Evolutionary conservation across 1,140 invertebrate species (phyloP).

Genomic region (Pemphigus obesinymphae): DNA sequence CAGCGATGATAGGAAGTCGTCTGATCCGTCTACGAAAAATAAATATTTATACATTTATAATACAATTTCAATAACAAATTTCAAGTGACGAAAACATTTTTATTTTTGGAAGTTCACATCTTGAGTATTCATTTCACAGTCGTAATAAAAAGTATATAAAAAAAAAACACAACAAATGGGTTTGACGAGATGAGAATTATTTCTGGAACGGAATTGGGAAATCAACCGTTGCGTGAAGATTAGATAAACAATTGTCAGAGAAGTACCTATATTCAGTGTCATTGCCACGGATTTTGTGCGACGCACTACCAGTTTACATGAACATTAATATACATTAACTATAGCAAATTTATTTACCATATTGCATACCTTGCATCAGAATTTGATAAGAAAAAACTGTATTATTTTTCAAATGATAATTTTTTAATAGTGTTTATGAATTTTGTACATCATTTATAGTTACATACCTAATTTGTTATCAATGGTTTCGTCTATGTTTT

Average conservation of each 20-base stretch:
- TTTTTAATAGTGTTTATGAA: neutral
- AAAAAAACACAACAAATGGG: neutral
- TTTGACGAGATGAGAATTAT: neutral
- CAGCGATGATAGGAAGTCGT: conserved; percentile 34
- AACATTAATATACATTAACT: neutral
- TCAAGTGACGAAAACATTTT: neutral
- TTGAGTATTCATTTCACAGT: neutral
- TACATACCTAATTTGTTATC: conserved; percentile 21
- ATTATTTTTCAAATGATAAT: neutral
- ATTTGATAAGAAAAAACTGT: neutral
- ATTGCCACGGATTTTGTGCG: neutral
- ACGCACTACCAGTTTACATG: neutral
- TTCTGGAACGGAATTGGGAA: conserved; percentile 14
- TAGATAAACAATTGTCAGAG: neutral
- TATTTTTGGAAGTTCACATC: neutral
- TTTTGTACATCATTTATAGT: neutral
- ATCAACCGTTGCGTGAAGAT: conserved; percentile 4
- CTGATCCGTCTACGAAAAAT: conserved; percentile 27
- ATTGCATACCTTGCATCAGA: neutral
- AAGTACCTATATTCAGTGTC: neutral
- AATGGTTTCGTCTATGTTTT: conserved; percentile 39
- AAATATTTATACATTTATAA: neutral
- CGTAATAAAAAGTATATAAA: neutral
- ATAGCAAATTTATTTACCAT: no score
- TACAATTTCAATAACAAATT: neutral